Evolutionary conservation across 2,888 invertebrate genomes (phyloP).

Genomic region (Drosophila tripunctata): DNA sequence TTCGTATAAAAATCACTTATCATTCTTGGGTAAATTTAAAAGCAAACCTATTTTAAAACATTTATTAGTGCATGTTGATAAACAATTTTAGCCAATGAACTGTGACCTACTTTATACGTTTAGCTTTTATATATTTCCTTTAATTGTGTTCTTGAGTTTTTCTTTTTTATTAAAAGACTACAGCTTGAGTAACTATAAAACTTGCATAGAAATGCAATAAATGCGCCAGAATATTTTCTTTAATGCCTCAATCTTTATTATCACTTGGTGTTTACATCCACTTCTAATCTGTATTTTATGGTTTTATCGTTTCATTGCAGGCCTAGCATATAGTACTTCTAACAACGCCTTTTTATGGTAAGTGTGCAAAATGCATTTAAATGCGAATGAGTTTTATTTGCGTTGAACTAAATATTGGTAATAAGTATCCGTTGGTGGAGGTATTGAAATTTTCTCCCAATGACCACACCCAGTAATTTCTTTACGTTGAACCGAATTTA

Average conservation of each 20-base stretch:
- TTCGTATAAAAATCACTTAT: too few species aligned
- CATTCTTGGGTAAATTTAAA: too few species aligned
- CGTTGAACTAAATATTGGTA: conserved; percentile 1
- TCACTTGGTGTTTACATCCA: background rate
- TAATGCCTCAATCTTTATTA: conserved; percentile 2
- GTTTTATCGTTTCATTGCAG: conserved; percentile 47
- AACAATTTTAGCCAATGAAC: too few species aligned
- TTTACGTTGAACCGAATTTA: conserved; percentile 10
- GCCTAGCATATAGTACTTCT: conserved; percentile 14
- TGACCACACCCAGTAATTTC: conserved; percentile 30
- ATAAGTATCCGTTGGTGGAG: background rate
- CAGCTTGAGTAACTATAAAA: conserved; percentile 14
- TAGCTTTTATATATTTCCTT: conserved; percentile 10
- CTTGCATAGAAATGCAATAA: conserved; percentile 24
- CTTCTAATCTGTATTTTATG: conserved; percentile 36
- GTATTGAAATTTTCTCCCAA: conserved; percentile 24
- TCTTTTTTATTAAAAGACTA: background rate
- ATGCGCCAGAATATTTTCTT: background rate
- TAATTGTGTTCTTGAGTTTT: conserved; percentile 3
- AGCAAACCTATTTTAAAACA: too few species aligned
- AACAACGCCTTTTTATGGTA: conserved; percentile 60
- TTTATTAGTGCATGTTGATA: too few species aligned
- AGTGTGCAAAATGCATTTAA: conserved; percentile 30
- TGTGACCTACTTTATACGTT: conserved; percentile 21
- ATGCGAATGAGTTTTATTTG: background rate